Conservation (phyloP, 2,888 invertebrate genomes). For the Folsomia manolachei region DNA sequence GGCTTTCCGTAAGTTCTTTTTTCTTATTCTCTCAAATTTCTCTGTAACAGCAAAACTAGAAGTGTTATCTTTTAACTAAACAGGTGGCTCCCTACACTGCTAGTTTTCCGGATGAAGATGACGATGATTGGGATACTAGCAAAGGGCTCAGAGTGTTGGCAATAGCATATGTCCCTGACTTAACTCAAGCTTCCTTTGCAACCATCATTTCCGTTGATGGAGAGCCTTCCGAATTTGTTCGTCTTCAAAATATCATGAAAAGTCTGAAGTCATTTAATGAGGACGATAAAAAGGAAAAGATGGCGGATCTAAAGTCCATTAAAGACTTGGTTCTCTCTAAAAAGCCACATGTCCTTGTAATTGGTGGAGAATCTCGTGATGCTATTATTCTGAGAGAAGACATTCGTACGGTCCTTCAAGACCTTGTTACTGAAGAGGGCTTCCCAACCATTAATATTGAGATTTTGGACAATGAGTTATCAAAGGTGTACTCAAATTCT, state of each 20-base stretch:
- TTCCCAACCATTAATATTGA: conserved; percentile 84
- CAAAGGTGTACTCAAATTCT: conserved; percentile 87
- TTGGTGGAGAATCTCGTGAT: conserved; percentile 87
- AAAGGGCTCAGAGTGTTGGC: conserved; percentile 83
- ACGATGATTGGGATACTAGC: conserved; percentile 84
- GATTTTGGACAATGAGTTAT: conserved; percentile 88
- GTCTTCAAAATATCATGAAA: conserved; percentile 80
- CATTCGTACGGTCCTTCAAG: conserved; percentile 69
- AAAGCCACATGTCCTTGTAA: conserved; percentile 89
- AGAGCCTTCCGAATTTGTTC: conserved; percentile 84
- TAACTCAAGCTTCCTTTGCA: conserved; percentile 79
- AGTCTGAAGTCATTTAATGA: conserved; percentile 70
- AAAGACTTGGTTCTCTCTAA: conserved; percentile 81
- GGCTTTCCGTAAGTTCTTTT: conserved; percentile 66
- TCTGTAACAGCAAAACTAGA: no score
- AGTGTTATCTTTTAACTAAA: not conserved
- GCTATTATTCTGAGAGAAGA: conserved; percentile 78
- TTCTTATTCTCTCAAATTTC: no score
- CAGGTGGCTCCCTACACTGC: conserved; percentile 71
- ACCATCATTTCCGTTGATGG: conserved; percentile 84
- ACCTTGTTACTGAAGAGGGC: conserved; percentile 77
- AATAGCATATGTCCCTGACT: conserved; percentile 81
- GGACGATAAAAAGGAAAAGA: conserved; percentile 66
- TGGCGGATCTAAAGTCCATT: conserved; percentile 67
- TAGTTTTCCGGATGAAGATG: conserved; percentile 69